Base-by-base conservation (phyloP, 2,888 invertebrate species). In the Meiosimyza platycephala region DNA sequence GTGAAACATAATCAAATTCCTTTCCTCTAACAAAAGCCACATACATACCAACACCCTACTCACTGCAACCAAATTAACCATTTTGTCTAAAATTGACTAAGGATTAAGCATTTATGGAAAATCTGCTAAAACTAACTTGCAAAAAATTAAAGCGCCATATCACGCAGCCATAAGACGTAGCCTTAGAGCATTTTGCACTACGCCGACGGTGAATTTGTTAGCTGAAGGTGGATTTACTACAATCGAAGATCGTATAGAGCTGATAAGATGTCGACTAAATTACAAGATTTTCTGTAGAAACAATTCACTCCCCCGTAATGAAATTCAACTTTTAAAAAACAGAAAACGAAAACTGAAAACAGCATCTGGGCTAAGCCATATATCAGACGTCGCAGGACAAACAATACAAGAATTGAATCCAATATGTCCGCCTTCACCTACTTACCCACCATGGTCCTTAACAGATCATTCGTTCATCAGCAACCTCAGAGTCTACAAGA, bases 101-200 rank as follows among this genome's bases (percentile, higher is more conserved):
- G 16, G 54, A 54, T n/a, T 54, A 3, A 22, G 22, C 22, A 22
- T 22, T 22, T 22, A 22, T 22, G 22, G 22, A 22, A 22, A 22
- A 22, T 22, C 22, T 22, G 22, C 22, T 22, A 22, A 22, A 22
- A 22, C 22, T 2, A 22, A 22, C 22, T n/a, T n/a, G 2, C 54
- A 54, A 54, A n/a, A 54, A 54, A 54, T 54, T 9, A n/a, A 54
- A 54, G n/a, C n/a, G 54, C 54, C 54, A 54, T 54, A n/a, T 54
- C 54, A n/a, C 15, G 54, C 54, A 54, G n/a, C 54, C 18, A 54
- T 54, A 54, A 54, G 54, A n/a, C 18, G n/a, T 18, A 54, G 54
- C 54, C 16, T 54, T 7, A 54, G 16, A 54, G 54, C 16, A 54
- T 54, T 54, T n/a, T n/a, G 16, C 9, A n/a, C 54, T 9, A n/a